A percentile compares a stretch with the other conserved stretches of the same genome.
Conservation (phyloP, 2,113 vertebrate species). For the Conger conger region DNA sequence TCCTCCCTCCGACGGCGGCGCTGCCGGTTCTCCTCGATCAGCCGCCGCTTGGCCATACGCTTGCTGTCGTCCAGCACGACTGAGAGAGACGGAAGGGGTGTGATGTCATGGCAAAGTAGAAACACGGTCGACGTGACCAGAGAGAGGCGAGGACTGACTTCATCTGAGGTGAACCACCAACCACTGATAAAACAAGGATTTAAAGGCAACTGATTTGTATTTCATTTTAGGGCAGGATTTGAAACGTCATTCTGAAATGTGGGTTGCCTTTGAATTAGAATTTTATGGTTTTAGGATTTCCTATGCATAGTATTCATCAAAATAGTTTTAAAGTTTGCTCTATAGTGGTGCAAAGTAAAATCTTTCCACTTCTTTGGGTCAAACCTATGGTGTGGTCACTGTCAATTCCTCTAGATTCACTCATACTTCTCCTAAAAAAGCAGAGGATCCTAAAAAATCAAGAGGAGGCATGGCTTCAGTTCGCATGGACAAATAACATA, state of each 20-base stretch:
- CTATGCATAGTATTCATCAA: not conserved
- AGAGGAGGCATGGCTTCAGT: not conserved
- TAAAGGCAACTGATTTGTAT: not conserved
- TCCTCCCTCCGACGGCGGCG: conserved; percentile 83
- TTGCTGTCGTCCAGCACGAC: conserved; percentile 98
- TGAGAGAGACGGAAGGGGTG: conserved; percentile 44
- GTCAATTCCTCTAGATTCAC: not conserved
- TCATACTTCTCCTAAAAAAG: not conserved
- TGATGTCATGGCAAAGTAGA: not conserved
- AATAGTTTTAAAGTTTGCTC: not conserved
- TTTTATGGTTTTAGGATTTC: not conserved
- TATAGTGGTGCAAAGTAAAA: not conserved
- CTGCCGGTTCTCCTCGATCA: conserved; percentile 95
- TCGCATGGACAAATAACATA: not conserved
- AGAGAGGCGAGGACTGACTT: not conserved
- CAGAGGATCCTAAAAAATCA: not conserved
- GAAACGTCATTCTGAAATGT: not conserved
- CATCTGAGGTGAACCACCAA: not conserved
- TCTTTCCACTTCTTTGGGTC: too few relatives aligned
- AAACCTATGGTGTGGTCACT: not conserved
- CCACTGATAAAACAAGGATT: not conserved
- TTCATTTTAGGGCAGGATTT: not conserved
- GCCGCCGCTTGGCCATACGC: conserved; percentile 90
- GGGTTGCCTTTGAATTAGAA: not conserved
- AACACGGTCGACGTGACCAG: not conserved